Evolutionary conservation across 2,113 vertebrate species (phyloP).

Genomic region (Alethe castanea): DNA sequence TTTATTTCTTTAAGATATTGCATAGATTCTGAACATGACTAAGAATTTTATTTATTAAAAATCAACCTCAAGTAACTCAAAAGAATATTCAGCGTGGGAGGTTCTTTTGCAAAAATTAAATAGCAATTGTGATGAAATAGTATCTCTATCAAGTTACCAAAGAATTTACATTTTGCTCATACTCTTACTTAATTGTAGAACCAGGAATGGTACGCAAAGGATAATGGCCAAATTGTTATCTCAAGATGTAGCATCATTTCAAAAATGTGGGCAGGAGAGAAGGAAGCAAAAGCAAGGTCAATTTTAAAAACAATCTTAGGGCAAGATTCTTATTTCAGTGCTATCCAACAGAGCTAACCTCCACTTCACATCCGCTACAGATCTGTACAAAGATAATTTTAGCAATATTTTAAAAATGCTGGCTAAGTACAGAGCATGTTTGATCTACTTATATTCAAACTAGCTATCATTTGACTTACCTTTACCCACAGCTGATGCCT

Average conservation of each 20-base stretch:
- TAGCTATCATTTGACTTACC: neutral
- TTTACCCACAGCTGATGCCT: neutral
- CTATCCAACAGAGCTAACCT: neutral
- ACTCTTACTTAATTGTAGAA: conserved; percentile 23
- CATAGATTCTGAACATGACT: conserved; percentile 51
- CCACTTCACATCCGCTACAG: neutral
- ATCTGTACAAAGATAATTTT: neutral
- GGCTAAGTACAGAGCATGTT: neutral
- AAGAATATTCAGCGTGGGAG: conserved; percentile 52
- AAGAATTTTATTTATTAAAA: conserved; percentile 68
- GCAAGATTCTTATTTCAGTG: neutral
- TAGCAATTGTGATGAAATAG: conserved; percentile 55
- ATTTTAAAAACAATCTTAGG: neutral
- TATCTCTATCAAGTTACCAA: conserved; percentile 31
- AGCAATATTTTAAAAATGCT: neutral
- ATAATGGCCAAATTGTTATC: neutral
- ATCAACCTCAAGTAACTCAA: conserved; percentile 57
- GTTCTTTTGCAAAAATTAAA: conserved; percentile 60
- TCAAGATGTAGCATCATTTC: neutral
- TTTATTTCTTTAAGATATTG: conserved; percentile 14
- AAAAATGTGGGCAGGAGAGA: neutral
- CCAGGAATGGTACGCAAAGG: neutral
- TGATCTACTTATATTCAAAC: neutral
- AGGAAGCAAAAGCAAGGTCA: neutral
- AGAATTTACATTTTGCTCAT: conserved; percentile 54